phyloP scores from a whole-genome alignment of 30 jellyfish, hydroid and myxozoan genomes.

The Aurelia coerulea region DNA sequence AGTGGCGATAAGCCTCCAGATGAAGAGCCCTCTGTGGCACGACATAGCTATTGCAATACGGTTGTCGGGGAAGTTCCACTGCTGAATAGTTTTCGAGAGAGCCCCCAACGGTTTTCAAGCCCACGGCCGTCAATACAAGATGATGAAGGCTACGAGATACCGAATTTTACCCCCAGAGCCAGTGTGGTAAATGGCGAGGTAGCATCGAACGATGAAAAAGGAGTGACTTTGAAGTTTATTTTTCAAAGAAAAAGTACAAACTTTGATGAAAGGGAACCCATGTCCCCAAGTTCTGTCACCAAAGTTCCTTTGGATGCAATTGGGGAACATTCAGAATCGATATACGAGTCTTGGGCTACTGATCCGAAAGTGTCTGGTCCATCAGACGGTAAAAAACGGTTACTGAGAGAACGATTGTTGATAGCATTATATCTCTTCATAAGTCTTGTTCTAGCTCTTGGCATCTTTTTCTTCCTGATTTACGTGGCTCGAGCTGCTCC shows the following conservation, averaged over 20 bases:
- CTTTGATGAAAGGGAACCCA: conserved; percentile 43
- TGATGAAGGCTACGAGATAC: conserved; percentile 95
- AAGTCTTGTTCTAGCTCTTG: conserved; percentile 57
- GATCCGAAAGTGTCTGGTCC: conserved; percentile 40
- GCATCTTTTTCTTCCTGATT: conserved; percentile 58
- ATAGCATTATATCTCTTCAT: conserved; percentile 32
- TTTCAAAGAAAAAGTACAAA: conserved; percentile 55
- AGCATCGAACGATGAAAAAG: conserved; percentile 60
- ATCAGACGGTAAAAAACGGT: conserved; percentile 3
- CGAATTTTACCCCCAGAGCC: conserved; percentile 52
- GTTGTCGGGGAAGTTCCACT: conserved; percentile 34
- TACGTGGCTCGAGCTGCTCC: conserved; percentile 45
- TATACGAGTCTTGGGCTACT: conserved; percentile 71
- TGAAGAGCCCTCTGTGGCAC: conserved; percentile 22
- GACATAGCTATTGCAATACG: conserved; percentile 33
- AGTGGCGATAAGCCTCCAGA: conserved; percentile 87
- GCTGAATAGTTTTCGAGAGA: conserved; percentile 54
- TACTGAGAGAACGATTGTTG: conserved; percentile 15
- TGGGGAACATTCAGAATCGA: conserved; percentile 67
- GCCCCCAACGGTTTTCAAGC: conserved; percentile 57
- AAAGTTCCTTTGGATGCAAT: conserved; percentile 52
- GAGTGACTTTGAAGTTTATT: conserved; percentile 55
- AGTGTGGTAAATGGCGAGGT: conserved; percentile 56
- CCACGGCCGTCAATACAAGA: conserved; percentile 80
- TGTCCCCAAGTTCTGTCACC: conserved; percentile 15